phyloP scores from a whole-genome alignment of 2,888 invertebrate genomes.

The Brachycybe producta region DNA sequence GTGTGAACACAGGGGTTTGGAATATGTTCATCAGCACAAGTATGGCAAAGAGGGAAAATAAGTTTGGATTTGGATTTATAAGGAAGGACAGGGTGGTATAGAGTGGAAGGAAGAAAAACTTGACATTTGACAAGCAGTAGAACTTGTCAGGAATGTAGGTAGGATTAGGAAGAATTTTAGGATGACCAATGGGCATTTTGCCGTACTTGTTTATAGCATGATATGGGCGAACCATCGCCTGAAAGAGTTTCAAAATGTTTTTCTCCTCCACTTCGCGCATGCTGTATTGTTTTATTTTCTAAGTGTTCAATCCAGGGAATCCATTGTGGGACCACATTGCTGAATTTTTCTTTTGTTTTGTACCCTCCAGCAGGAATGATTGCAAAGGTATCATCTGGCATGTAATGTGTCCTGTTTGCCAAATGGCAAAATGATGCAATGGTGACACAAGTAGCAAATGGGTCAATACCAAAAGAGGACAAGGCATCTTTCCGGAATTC shows the following conservation, averaged over 20 bases:
- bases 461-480: too few relatives aligned
- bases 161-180: not conserved
- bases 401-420: too few relatives aligned
- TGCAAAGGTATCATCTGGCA: too few relatives aligned
- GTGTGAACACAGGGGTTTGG: not conserved
- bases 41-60: not conserved
- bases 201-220: conserved; percentile 25
- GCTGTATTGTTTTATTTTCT: not conserved
- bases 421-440: too few relatives aligned
- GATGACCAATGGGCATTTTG: conserved; percentile 26
- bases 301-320: too few relatives aligned
- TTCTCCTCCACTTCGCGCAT: not conserved
- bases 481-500: too few relatives aligned
- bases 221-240: conserved; percentile 22
- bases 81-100: conserved; percentile 4
- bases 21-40: not conserved
- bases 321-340: too few relatives aligned
- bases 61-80: not conserved
- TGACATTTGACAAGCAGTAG: conserved; percentile 9
- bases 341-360: too few relatives aligned
- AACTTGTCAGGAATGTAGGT: not conserved
- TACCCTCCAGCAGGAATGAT: too few relatives aligned
- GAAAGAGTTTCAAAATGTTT: not conserved
- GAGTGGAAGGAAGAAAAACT: not conserved
- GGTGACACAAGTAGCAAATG: too few relatives aligned